These are phyloP conservation scores for Dascyllus trimaculatus DNA, from an alignment of 2,113 vertebrate genomes.

Conservation along the genomic window DNA sequence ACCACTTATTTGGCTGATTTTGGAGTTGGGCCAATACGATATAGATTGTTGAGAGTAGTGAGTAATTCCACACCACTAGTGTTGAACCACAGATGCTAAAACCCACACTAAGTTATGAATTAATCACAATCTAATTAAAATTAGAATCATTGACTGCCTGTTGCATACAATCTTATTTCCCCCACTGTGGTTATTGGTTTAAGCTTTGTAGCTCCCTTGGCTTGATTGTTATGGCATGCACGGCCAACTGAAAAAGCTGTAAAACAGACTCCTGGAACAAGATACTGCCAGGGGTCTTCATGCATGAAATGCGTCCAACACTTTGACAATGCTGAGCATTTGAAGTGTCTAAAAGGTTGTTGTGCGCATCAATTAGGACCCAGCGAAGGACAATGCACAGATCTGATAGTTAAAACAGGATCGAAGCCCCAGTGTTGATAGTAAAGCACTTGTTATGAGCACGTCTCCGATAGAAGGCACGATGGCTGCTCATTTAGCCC, in stretches of 20 bases:
- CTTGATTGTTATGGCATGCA: conserved; percentile 34
- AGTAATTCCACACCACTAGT: conserved; percentile 23
- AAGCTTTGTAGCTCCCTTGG: conserved; percentile 15
- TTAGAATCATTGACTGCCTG: conserved; percentile 30
- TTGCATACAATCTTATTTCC: conserved; percentile 46
- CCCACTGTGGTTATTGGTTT: conserved; percentile 13
- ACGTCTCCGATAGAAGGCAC: conserved; percentile 24
- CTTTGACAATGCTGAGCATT: conserved; percentile 83
- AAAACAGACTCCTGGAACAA: neutral
- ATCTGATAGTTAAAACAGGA: conserved; percentile 70
- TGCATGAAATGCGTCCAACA: conserved; percentile 84
- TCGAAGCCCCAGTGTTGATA: conserved; percentile 26
- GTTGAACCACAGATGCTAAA: conserved; percentile 16
- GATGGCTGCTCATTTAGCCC: conserved; percentile 10
- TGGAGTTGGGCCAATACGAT: conserved; percentile 1
- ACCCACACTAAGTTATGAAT: conserved; percentile 2
- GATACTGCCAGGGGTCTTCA: neutral
- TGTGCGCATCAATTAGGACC: conserved; percentile 36
- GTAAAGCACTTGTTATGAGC: conserved; percentile 54
- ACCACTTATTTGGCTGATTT: conserved; percentile 71
- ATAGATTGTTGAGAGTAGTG: conserved; percentile 12
- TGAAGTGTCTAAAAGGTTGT: conserved; percentile 80
- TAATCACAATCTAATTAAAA: conserved; percentile 47
- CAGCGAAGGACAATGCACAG: conserved; percentile 62
- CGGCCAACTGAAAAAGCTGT: conserved; percentile 33